Conservation (phyloP, 2,888 invertebrate genomes). For the Leptopilina drosophilae region DNA sequence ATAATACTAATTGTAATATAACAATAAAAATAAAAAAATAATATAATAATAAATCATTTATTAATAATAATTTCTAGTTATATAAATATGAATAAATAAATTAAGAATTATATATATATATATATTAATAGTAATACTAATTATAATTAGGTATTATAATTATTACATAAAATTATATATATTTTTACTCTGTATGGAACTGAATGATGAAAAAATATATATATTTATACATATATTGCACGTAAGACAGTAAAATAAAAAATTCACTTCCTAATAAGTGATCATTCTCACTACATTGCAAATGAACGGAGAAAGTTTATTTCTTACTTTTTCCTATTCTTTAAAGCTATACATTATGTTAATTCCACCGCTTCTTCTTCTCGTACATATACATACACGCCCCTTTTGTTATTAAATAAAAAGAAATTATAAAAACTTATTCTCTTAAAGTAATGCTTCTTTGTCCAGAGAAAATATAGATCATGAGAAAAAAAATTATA, state of each 20-base stretch:
- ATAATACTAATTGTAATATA: too few relatives aligned
- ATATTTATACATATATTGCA: conserved; percentile 57
- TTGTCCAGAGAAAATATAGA: not conserved
- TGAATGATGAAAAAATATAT: too few relatives aligned
- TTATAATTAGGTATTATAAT: too few relatives aligned
- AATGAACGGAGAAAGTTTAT: conserved; percentile 39
- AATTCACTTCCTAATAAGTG: not conserved
- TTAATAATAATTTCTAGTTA: too few relatives aligned
- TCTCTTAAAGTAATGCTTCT: not conserved
- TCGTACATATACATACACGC: too few relatives aligned
- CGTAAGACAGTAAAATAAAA: conserved; percentile 53
- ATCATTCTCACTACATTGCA: conserved; percentile 55
- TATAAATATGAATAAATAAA: too few relatives aligned
- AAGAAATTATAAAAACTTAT: not conserved
- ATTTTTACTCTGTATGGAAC: too few relatives aligned
- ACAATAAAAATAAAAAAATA: too few relatives aligned
- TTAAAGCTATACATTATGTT: not conserved
- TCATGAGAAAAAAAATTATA: not conserved
- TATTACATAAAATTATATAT: too few relatives aligned
- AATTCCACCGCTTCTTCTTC: not conserved
- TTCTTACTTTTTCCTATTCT: not conserved
- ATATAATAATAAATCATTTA: too few relatives aligned
- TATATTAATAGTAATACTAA: too few relatives aligned
- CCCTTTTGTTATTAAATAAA: not conserved
- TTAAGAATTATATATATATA: too few relatives aligned